A percentile compares a stretch with the other conserved stretches of the same genome.
These are phyloP conservation scores for Misgurnus mizolepis DNA, from an alignment of 2,113 vertebrate species.

Conservation along the genomic window DNA sequence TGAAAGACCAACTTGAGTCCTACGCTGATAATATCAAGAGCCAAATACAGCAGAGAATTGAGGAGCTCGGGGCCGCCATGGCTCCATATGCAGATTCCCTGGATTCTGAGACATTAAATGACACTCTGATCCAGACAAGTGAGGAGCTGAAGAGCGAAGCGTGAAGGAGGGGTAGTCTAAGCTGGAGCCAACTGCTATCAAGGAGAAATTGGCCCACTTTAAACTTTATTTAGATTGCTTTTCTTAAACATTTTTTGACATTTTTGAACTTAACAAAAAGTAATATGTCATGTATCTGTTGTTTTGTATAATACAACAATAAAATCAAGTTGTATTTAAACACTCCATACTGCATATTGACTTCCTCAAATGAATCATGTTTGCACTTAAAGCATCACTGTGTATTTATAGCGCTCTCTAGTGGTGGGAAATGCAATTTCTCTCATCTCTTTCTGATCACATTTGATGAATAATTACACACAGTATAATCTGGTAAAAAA, in stretches of 20 bases:
- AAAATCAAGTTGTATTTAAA: background rate
- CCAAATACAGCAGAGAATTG: conserved; percentile 76
- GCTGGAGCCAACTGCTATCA: conserved; percentile 64
- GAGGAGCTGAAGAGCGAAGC: conserved; percentile 68
- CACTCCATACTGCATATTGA: too few relatives aligned
- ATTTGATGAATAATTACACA: too few relatives aligned
- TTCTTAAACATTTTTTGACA: conserved; percentile 58
- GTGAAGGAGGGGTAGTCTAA: conserved; percentile 63
- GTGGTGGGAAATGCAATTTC: too few relatives aligned
- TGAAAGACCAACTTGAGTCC: conserved; percentile 62
- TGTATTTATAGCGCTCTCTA: too few relatives aligned
- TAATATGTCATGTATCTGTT: background rate
- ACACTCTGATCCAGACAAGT: conserved; percentile 59
- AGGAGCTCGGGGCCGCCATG: conserved; percentile 70
- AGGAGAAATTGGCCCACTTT: conserved; percentile 58
- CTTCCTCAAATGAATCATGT: too few relatives aligned
- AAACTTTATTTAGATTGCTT: conserved; percentile 59
- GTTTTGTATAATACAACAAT: conserved; percentile 23
- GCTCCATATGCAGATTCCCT: conserved; percentile 57
- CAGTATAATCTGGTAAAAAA: too few relatives aligned
- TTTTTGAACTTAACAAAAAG: too few relatives aligned
- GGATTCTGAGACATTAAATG: conserved; percentile 61
- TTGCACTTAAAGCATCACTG: too few relatives aligned
- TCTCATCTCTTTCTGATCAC: too few relatives aligned
- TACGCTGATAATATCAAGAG: conserved; percentile 74